Base-by-base conservation (phyloP, 2,888 invertebrate species). In the Drosophila quinaria region DNA sequence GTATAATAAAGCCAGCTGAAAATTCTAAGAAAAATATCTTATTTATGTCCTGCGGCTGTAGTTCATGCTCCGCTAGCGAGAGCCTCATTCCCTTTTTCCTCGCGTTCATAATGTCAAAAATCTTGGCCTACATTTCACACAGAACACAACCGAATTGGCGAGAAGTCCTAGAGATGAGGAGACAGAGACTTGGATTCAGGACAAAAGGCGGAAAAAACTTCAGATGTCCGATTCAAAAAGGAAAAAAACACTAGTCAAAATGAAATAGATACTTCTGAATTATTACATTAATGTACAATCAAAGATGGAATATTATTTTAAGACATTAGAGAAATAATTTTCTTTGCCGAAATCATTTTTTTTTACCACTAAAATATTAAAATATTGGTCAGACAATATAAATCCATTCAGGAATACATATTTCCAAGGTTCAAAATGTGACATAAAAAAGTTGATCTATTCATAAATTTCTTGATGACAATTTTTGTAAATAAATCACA, bases 21-120 rank as follows among this genome's bases (percentile, higher is more conserved):
- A 70, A 78, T 80, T 80, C 73, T 81, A 81, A 75, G 80, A 74
- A 89, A 82, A 89, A 80, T 84, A 78, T 84, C 81, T 84, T 89
- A 87, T 89, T 89, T 87, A 87, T 87, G 81, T 81, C 86, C 89
- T 89, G 89, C 78, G 85, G 86, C 89, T 78, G 72, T 87, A 76
- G 82, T 76, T 80, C 80, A 82, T 77, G 84, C 81, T 69, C 61
- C 64, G 78, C 59, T 51, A 52, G 63, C 54, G 63, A 72, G 72
- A 60, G 80, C 54, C 72, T 29, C 29, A 5, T 29, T 8, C 8
- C 2, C 29, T 0, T 8, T 5, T 8, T 29, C 29, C 29, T 56
- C 70, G 81, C 66, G 63, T 65, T 63, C 66, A 70, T 86, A 86
- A 82, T 83, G 78, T 80, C 84, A 83, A 81, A 82, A 84, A 74